A percentile compares a stretch with the other conserved stretches of the same genome.
phyloP scores from a whole-genome alignment of 30 jellyfish, hydroid and myxozoan species.

The Chironex yamaguchii region DNA sequence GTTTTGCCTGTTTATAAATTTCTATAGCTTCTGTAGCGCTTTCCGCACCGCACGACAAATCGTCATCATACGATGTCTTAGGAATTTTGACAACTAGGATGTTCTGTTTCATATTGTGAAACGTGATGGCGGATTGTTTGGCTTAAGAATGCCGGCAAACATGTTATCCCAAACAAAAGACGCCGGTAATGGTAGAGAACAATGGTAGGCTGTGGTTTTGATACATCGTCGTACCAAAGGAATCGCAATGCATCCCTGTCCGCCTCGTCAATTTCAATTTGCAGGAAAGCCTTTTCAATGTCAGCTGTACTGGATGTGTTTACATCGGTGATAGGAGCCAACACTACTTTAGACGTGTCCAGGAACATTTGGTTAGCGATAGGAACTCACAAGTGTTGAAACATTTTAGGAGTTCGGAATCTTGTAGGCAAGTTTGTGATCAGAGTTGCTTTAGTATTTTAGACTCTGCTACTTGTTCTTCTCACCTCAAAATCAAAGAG shows the following conservation, averaged over 20 bases:
- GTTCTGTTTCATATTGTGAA: background rate
- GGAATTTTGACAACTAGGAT: constrained; percentile 45
- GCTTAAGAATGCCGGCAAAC: constrained; percentile 32
- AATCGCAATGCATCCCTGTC: constrained; percentile 36
- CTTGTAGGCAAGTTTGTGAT: too few species aligned
- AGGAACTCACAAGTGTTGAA: too few species aligned
- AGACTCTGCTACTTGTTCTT: too few species aligned
- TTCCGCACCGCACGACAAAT: constrained; percentile 9
- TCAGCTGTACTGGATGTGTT: constrained; percentile 21
- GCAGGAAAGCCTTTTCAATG: constrained; percentile 34
- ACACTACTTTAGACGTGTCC: too few species aligned
- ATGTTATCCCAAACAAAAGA: constrained; percentile 39
- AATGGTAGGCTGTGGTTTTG: constrained; percentile 5
- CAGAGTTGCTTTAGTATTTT: too few species aligned
- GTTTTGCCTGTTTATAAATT: background rate
- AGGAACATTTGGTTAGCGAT: too few species aligned
- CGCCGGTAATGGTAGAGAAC: constrained; percentile 21
- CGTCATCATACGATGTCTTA: constrained; percentile 27
- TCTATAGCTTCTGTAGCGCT: constrained; percentile 17
- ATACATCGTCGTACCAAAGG: constrained; percentile 46
- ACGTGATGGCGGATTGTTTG: constrained; percentile 6
- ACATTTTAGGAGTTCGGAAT: too few species aligned
- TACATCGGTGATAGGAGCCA: too few species aligned
- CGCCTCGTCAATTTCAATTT: constrained; percentile 1
- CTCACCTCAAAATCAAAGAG: too few species aligned